These are phyloP conservation scores for Lichenostomus cassidix DNA, from an alignment of 2,113 vertebrate species.

Conservation along the genomic window DNA sequence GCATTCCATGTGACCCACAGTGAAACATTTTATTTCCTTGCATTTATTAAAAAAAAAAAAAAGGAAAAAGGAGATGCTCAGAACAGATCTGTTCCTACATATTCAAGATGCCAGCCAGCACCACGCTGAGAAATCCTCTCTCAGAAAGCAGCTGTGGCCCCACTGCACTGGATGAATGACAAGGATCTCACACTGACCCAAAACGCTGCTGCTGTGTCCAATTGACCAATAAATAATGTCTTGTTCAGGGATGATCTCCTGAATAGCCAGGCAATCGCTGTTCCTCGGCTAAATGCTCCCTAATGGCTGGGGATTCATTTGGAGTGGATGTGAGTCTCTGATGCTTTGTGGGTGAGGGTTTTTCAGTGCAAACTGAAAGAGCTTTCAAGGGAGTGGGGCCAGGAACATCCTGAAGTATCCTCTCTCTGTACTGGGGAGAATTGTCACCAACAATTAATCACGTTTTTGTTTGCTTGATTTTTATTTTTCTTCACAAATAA, in stretches of 20 bases:
- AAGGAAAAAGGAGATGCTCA: neutral
- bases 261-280: neutral
- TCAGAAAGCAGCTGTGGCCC: neutral
- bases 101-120: neutral
- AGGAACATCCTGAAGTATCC: neutral
- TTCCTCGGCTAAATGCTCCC: neutral
- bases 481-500: neutral
- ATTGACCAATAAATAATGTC: neutral
- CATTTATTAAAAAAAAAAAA: neutral
- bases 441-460: neutral
- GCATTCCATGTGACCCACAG: neutral
- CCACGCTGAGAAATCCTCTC: neutral
- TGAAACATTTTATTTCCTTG: neutral
- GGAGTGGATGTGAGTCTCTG: neutral
- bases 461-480: neutral
- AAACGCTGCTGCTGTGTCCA: neutral
- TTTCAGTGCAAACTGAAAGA: neutral
- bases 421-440: neutral
- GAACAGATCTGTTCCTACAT: neutral
- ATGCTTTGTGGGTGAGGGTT: neutral
- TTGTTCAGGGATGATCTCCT: neutral
- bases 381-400: accelerated
- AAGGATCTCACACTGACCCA: neutral
- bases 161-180: neutral
- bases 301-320: neutral